phyloP scores from a whole-genome alignment of 2,888 invertebrate species.

The Junonia oenone region DNA sequence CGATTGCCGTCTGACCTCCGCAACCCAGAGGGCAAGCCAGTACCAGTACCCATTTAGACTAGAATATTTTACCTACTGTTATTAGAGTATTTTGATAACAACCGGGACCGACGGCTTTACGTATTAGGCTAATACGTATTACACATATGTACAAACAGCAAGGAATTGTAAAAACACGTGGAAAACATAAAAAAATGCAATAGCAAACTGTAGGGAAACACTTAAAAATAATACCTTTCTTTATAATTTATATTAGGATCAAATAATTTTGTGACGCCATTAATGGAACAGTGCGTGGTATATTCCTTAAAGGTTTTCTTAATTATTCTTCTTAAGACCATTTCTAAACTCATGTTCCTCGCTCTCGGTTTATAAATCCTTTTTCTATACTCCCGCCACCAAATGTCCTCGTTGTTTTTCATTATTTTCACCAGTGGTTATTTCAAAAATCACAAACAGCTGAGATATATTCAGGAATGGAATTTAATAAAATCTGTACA shows the following conservation, averaged over 20 bases:
- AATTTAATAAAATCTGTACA: too few species aligned
- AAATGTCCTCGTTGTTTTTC: conserved; percentile 19
- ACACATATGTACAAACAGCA: too few species aligned
- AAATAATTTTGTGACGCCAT: conserved; percentile 43
- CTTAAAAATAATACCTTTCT: conserved; percentile 37
- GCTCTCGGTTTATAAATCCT: conserved; percentile 22
- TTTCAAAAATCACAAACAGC: too few species aligned
- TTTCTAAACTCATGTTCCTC: conserved; percentile 41
- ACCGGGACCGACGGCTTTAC: too few species aligned
- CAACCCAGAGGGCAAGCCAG: too few species aligned
- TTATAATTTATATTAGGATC: conserved; percentile 29
- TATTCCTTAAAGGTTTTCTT: conserved; percentile 49
- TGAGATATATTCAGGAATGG: too few species aligned
- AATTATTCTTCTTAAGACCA: conserved; percentile 52
- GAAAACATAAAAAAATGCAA: neutral
- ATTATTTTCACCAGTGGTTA: conserved; percentile 4
- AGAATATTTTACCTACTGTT: too few species aligned
- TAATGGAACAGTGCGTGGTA: conserved; percentile 42
- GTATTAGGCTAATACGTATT: too few species aligned
- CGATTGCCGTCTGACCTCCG: too few species aligned
- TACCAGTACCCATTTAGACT: too few species aligned
- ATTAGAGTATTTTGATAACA: too few species aligned
- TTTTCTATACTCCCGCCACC: conserved; percentile 43
- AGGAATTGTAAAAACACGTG: neutral
- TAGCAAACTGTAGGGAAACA: neutral